A percentile compares a stretch with the other conserved stretches of the same genome.
Evolutionary conservation across 2,113 vertebrate species (phyloP).

Genomic region (Nerophis ophidion): DNA sequence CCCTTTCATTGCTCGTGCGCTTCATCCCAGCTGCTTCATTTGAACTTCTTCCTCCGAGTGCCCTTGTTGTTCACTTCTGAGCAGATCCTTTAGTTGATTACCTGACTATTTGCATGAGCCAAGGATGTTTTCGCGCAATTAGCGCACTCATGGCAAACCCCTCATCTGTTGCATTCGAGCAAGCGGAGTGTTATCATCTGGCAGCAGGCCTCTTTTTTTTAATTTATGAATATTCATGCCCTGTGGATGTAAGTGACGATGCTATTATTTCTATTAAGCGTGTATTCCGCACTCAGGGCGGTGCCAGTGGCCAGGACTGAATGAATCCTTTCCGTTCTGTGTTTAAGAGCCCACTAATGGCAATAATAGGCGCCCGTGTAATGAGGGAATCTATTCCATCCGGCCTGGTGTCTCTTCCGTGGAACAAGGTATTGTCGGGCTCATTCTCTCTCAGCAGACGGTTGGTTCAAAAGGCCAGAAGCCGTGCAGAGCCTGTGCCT

Average conservation of each 20-base stretch:
- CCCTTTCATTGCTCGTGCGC: not conserved
- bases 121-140: not conserved
- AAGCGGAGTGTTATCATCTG: not conserved
- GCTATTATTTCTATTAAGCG: not conserved
- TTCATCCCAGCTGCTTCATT: not conserved
- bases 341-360: constrained; percentile 7
- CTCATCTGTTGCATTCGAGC: not conserved
- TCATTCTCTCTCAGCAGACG: constrained; percentile 44
- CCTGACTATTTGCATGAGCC: not conserved
- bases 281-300: not conserved
- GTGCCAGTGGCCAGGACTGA: constrained; percentile 4
- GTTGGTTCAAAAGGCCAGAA: constrained; percentile 57
- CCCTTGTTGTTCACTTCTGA: not conserved
- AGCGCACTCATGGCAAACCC: not conserved
- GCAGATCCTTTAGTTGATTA: not conserved
- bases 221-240: not conserved
- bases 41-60: not conserved
- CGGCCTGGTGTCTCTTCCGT: constrained; percentile 18
- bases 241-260: not conserved
- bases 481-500: constrained; percentile 40
- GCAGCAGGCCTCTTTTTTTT: not conserved
- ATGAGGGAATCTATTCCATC: constrained; percentile 15
- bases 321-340: not conserved
- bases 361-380: constrained; percentile 2
- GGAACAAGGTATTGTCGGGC: constrained; percentile 25